A percentile compares a stretch with the other conserved stretches of the same genome.
phyloP scores from a whole-genome alignment of 23 tunicate species.

The Oikopleura dioica region DNA sequence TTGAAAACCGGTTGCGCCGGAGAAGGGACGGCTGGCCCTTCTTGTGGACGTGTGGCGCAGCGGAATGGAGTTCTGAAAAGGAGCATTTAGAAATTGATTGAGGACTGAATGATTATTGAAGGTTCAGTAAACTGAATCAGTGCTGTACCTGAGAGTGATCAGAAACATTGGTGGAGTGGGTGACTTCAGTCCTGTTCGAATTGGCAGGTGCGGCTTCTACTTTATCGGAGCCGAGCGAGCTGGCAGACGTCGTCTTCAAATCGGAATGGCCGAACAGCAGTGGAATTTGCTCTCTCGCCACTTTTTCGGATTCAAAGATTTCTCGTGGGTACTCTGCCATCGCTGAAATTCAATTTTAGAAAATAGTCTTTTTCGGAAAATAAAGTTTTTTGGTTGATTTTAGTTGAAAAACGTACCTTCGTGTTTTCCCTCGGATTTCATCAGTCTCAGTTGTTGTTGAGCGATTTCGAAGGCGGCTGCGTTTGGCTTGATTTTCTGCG shows the following conservation, averaged over 20 bases:
- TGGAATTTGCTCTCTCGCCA: background rate
- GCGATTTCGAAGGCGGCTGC: background rate
- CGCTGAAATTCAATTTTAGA: background rate
- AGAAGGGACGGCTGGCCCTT: too few relatives aligned
- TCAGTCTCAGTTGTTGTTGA: background rate
- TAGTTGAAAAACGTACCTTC: background rate
- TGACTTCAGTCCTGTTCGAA: background rate
- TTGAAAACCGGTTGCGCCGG: too few relatives aligned
- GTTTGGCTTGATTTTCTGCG: background rate
- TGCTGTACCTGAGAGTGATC: background rate
- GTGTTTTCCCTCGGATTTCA: background rate
- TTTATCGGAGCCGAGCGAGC: background rate
- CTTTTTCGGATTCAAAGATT: background rate
- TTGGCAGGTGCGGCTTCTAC: background rate
- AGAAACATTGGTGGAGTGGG: background rate
- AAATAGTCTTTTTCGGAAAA: too few relatives aligned
- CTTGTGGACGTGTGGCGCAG: too few relatives aligned
- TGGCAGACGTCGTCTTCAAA: background rate
- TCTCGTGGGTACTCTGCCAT: background rate
- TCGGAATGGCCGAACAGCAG: background rate
- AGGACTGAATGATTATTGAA: too few relatives aligned
- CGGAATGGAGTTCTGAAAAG: too few relatives aligned
- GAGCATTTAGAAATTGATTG: too few relatives aligned
- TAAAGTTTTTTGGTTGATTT: too few relatives aligned
- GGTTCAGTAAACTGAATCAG: background rate